Evolutionary conservation across 1,140 invertebrate genomes (phyloP), one percentile per base, ranked within the genome.

Genomic region (Phthorimaea operculella): DNA sequence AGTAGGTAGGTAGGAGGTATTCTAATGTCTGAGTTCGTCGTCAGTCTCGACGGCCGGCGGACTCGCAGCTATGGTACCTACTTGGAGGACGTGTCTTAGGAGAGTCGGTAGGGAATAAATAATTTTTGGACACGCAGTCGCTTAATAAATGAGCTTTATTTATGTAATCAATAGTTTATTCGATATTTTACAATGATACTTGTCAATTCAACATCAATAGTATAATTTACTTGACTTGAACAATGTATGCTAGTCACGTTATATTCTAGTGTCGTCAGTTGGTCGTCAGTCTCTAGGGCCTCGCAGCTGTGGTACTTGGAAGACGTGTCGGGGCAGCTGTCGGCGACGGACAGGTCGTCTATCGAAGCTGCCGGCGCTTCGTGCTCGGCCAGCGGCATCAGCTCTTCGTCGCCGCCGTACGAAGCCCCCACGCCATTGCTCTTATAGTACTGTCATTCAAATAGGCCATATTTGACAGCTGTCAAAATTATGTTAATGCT

Each of bases 281-380:
- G 89, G 49, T 90, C 89, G 52, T 87, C 89, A 66, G 82, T 85
- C 44, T 90, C 90, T 0, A 91, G 90, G 10, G 91, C 85, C 72
- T 92, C 91, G 59, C 90, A 92, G 66, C 83, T 92, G 70, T 92
- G 90, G 67, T 92, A 92, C 70, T 92, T 92, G 42, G 90, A 92
- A 33, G 90, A 91, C 0, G 90, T 90, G 60, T 92, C 91, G 3
- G 91, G 83, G 87, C 90, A 92, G 64, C 89, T 91, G 63, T 92
- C 91, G 6, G 88, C 89, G 16, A 88, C 87, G 0, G 89, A 88
- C 4, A 92, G 70, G 64, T 92, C 91, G 57, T 92, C 91, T 12
- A 83, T 89, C 0, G 90, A 92, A 2, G 88, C 90, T 5, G 77
- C 79, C 12, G 72, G 79, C 0, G 78, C 83, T 36, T 85, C 82